A percentile compares a stretch with the other conserved stretches of the same genome.
phyloP scores from a whole-genome alignment of 2,113 vertebrate species.

The Podocnemis expansa region DNA sequence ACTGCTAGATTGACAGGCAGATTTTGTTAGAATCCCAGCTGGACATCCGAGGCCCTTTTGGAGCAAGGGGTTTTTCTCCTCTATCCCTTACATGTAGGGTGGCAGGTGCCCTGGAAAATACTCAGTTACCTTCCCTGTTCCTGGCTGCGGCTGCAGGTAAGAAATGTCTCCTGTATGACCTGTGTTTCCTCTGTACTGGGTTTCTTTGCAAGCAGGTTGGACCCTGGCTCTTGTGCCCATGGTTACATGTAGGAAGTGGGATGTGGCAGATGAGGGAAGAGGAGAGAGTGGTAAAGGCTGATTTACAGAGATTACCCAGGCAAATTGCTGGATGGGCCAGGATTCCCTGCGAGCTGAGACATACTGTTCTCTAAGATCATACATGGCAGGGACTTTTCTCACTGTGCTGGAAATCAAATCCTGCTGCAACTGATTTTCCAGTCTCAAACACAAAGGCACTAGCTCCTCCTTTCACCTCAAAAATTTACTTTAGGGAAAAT shows the following conservation, averaged over 20 bases:
- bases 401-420: background rate
- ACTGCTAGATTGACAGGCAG: background rate
- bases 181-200: background rate
- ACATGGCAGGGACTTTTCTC: rapidly evolving
- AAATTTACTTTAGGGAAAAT: background rate
- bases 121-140: background rate
- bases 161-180: background rate
- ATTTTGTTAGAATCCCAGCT: background rate
- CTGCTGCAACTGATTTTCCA: background rate
- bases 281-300: background rate
- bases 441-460: background rate
- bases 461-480: background rate
- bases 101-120: background rate
- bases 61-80: background rate
- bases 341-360: background rate
- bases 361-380: background rate
- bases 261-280: background rate
- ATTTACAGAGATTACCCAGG: background rate
- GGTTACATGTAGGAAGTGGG: background rate
- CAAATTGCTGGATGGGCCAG: background rate
- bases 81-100: background rate
- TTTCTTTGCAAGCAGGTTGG: background rate
- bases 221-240: background rate
- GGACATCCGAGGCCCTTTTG: background rate
- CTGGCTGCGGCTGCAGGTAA: background rate